These are phyloP conservation scores for Drosophila oshimai DNA, from an alignment of 1,140 invertebrate species.

Conservation along the genomic window DNA sequence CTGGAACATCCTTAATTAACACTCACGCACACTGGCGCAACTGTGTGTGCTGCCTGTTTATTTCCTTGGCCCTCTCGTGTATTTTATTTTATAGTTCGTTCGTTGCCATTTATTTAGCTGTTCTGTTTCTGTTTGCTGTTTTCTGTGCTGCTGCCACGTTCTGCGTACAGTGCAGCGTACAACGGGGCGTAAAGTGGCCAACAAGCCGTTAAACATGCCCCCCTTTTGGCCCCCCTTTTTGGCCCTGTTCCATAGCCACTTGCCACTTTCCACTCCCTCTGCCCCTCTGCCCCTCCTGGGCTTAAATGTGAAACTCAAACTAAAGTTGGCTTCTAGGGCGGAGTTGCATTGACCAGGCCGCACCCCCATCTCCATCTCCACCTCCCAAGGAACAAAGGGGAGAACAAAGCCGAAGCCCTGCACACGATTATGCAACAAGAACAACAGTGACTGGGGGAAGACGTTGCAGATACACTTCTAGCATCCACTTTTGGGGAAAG, in stretches of 20 bases:
- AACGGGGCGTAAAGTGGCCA: slow-evolving; percentile 70
- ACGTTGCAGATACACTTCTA: slow-evolving; percentile 24
- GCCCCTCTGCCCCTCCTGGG: neutral
- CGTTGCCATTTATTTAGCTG: slow-evolving; percentile 8
- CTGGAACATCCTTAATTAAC: slow-evolving; percentile 11
- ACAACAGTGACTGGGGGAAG: neutral
- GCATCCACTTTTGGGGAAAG: neutral
- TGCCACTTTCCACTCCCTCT: too few species aligned
- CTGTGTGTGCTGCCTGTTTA: neutral
- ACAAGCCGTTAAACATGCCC: slow-evolving; percentile 69
- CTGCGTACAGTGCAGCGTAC: slow-evolving; percentile 4
- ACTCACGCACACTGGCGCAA: neutral
- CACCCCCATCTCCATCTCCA: too few species aligned
- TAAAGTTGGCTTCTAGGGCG: slow-evolving; percentile 24
- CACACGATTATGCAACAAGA: slow-evolving; percentile 29
- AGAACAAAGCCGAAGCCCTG: neutral
- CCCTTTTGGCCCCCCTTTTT: slow-evolving; percentile 1
- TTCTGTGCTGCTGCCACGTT: slow-evolving; percentile 6
- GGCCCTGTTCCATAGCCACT: neutral
- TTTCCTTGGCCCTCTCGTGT: neutral
- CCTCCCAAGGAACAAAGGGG: neutral
- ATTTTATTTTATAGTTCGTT: slow-evolving; percentile 34
- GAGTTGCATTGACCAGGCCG: neutral
- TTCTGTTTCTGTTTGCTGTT: neutral
- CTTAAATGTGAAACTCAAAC: slow-evolving; percentile 19